These are phyloP conservation scores for Tanypteryx hageni DNA, from an alignment of 2,888 invertebrate genomes.

Conservation along the genomic window DNA sequence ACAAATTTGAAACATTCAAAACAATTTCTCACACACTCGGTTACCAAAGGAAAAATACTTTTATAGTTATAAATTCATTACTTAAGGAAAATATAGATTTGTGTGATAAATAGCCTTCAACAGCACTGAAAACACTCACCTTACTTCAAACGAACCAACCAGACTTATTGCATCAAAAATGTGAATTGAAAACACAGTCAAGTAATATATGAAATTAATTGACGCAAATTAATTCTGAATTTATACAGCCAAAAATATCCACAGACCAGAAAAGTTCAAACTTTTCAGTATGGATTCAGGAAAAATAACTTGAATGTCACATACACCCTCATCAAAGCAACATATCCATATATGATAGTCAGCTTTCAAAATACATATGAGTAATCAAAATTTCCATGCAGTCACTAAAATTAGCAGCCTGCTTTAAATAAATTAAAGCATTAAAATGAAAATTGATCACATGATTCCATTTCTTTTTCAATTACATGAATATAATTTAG, in stretches of 20 bases:
- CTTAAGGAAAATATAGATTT: background rate
- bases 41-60: constrained; percentile 12
- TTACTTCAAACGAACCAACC: background rate
- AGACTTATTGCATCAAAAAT: background rate
- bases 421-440: constrained; percentile 37
- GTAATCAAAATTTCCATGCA: background rate
- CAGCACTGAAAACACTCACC: constrained; percentile 5
- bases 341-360: background rate
- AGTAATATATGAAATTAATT: background rate
- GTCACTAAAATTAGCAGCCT: background rate
- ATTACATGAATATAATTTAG: background rate
- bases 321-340: background rate
- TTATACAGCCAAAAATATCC: background rate
- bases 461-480: background rate
- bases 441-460: background rate
- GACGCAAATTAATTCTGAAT: constrained; percentile 18
- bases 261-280: constrained; percentile 4
- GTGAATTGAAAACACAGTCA: background rate
- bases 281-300: background rate
- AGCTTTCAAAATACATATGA: background rate
- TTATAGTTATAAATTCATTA: constrained; percentile 12
- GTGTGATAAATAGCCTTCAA: background rate
- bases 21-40: background rate
- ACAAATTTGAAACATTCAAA: background rate
- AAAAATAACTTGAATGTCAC: background rate